A percentile compares a stretch with the other conserved stretches of the same genome.
Conservation (phyloP, 35 echinoderm and acorn worm species). For the Apostichopus parvimensis region DNA sequence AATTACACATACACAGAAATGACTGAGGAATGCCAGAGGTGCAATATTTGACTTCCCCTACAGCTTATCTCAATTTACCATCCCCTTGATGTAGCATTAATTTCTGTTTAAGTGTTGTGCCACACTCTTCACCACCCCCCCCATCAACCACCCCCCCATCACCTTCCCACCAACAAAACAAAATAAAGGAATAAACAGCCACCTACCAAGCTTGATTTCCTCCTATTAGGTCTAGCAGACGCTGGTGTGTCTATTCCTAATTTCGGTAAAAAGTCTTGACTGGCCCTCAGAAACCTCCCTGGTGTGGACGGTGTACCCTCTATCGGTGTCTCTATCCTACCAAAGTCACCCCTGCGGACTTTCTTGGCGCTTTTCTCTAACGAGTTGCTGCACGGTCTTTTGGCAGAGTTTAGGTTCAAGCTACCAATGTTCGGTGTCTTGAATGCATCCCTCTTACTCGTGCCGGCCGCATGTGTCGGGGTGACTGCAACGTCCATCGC, state of each 20-base stretch:
- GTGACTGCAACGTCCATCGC: slow-evolving; percentile 25
- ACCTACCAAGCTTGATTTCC: slow-evolving; percentile 89
- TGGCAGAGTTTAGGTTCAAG: slow-evolving; percentile 30
- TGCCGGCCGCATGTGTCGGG: background rate
- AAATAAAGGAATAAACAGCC: too few species aligned
- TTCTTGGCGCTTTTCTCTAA: slow-evolving; percentile 16
- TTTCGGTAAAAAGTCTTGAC: slow-evolving; percentile 58
- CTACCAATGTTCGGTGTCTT: slow-evolving; percentile 29
- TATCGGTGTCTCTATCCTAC: background rate
- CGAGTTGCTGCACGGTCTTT: slow-evolving; percentile 28
- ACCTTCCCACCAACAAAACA: too few species aligned
- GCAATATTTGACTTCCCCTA: too few species aligned
- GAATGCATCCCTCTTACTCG: background rate
- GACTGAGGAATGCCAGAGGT: too few species aligned
- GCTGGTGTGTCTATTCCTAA: slow-evolving; percentile 55
- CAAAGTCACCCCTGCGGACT: background rate
- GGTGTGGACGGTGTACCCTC: slow-evolving; percentile 52
- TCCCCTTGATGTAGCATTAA: too few species aligned
- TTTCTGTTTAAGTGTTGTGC: too few species aligned
- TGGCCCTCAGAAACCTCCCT: slow-evolving; percentile 57
- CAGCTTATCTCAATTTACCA: too few species aligned
- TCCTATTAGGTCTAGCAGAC: slow-evolving; percentile 6
- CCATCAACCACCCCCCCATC: too few species aligned
- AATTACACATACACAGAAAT: too few species aligned
- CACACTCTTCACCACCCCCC: too few species aligned